Evolutionary conservation across 2,888 invertebrate species (phyloP).

Genomic region (Callyntrura guangdongensis): DNA sequence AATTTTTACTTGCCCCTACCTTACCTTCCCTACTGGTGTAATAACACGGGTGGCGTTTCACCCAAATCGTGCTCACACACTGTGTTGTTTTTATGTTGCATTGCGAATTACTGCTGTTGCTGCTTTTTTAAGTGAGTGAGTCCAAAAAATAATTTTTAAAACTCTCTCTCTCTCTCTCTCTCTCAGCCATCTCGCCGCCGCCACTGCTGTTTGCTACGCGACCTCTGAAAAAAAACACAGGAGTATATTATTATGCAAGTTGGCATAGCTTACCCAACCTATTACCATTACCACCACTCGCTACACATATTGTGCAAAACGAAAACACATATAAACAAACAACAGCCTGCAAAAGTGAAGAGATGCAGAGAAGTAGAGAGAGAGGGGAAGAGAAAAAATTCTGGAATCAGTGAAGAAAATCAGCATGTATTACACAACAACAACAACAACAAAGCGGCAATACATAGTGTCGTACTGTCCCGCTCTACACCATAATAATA

Average conservation of each 20-base stretch:
- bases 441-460: background rate
- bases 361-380: background rate
- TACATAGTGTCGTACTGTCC: background rate
- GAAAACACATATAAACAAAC: background rate
- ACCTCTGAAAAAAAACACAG: slow-evolving; percentile 52
- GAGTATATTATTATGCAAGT: slow-evolving; percentile 42
- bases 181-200: slow-evolving; percentile 23
- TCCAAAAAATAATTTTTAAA: slow-evolving; percentile 61
- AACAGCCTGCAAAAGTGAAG: background rate
- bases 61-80: slow-evolving; percentile 16
- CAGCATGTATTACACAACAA: slow-evolving; percentile 49
- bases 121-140: slow-evolving; percentile 11
- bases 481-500: background rate
- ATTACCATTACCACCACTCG: background rate
- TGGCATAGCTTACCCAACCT: slow-evolving; percentile 28
- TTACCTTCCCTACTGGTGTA: background rate
- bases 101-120: slow-evolving; percentile 57
- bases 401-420: slow-evolving; percentile 50
- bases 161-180: background rate
- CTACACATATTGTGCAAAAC: background rate
- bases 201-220: slow-evolving; percentile 29
- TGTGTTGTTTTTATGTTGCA: slow-evolving; percentile 66
- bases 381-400: slow-evolving; percentile 22
- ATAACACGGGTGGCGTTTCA: slow-evolving; percentile 44
- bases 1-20: slow-evolving; percentile 5